Evolutionary conservation across 2,888 invertebrate species (phyloP), one percentile per base, ranked within the genome.

Genomic region (Pimpla rufipes): DNA sequence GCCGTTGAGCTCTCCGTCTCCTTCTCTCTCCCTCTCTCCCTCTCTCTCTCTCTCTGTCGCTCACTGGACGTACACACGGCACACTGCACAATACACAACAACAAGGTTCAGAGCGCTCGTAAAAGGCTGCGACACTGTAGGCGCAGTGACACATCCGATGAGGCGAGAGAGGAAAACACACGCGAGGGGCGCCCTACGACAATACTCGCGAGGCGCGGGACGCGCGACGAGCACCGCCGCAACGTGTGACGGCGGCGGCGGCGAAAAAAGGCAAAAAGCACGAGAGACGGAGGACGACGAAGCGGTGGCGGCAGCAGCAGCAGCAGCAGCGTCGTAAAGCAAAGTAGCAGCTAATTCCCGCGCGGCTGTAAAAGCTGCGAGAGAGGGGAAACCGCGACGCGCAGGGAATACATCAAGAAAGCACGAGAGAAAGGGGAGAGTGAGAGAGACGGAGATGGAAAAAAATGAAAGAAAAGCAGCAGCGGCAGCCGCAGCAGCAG

Each of bases 141-240:
- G 45, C n/a, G 59, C 71, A 57, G 55, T 79, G 66, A 79, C 71
- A 73, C 79, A 79, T 79, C 66, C 55, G 52, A 71, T 64, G 35
- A 21, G 18, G n/a, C 57, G 67, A 23, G 29, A 29, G 29, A 29
- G 29, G 29, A 47, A 73, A 40, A 23, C 71, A 74, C 29, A 40
- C 71, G 57, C 73, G 73, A 62, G 66, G 66, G 42, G 66, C 21
- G 10, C 45, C 29, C 55, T 37, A n/a, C 55, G 21, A 23, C 40
- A 47, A 67, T 67, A 18, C 35, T 18, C 11, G n/a, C 10, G 35
- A 23, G 55, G 40, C 23, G 52, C 37, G 66, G 35, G 11, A 29
- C 52, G 29, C 57, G 37, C 52, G 52, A 29, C 52, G 16, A 68
- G 18, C 52, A n/a, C n/a, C 29, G 5, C 2, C 29, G 5, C 2